Evolutionary conservation across 2,797 vertebrate species (phyloP), one percentile per base, ranked within the genome.

Genomic region (Chaetophractus vellerosus): DNA sequence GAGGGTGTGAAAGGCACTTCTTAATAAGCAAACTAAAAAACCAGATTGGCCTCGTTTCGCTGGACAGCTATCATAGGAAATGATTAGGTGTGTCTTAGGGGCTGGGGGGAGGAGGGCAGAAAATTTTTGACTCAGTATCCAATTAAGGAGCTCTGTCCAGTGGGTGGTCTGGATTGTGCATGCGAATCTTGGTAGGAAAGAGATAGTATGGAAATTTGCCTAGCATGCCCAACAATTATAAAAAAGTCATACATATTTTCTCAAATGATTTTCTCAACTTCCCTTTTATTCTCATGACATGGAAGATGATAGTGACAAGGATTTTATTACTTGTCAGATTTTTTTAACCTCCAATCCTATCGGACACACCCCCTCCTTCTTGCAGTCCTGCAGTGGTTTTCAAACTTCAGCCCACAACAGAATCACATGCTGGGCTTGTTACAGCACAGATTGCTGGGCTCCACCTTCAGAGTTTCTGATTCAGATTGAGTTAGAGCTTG

Each of bases 191-290:
- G 28, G 38, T 71, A 12, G 88, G 45, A 88, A 71, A 24, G 31
- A 61, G 12, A 31, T 52, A 24, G n/a, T 28, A 0, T 33, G 36
- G n/a, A 93, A 76, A 84, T 24, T 21, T 88, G 48, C 15, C 50
- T 86, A 71, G 71, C 26, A 33, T 66, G 21, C 19, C 45, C 24
- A 75, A n/a, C 11, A 33, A 18, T 52, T 90, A 64, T 71, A 59
- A 81, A 88, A 94, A 31, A 63, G 18, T 33, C 36, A 92, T 88
- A 74, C 6, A 23, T 92, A 61, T 89, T 84, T 92, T 83, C 31
- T 86, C 55, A 88, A 36, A 76, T 64, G 90, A 41, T 61, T 63
- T 55, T 71, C 63, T 88, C 48, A 78, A n/a, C 48, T 86, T 59
- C 68, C 41, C 23, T 75, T 88, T 55, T 69, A 45, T 90, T 18